A percentile compares a stretch with the other conserved stretches of the same genome.
Evolutionary conservation across 2,888 invertebrate species (phyloP).

Genomic region (Sturmia bella): DNA sequence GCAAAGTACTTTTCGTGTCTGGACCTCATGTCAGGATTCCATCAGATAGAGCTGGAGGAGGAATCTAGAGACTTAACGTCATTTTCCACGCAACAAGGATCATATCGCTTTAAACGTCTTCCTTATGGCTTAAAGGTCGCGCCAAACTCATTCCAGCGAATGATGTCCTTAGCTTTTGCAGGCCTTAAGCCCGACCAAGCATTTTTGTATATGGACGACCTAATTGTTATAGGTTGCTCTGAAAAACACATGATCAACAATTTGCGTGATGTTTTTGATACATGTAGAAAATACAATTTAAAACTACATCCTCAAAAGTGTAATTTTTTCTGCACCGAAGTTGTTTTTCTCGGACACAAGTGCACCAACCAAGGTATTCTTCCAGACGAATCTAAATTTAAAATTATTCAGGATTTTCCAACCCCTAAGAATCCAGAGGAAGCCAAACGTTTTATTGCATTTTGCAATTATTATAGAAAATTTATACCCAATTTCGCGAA

Average conservation of each 20-base stretch:
- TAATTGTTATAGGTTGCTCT: no score
- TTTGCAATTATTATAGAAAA: no score
- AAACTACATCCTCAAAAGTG: conserved; percentile 15
- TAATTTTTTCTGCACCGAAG: neutral
- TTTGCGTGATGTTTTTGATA: neutral
- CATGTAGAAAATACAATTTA: neutral
- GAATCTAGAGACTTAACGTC: conserved; percentile 5
- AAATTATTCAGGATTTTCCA: neutral
- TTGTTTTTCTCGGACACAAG: conserved; percentile 15
- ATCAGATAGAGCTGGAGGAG: conserved; percentile 6
- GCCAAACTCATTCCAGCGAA: no score
- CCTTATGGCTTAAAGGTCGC: conserved; percentile 1
- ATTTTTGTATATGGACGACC: no score
- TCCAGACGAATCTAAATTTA: conserved; percentile 8
- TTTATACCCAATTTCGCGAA: no score
- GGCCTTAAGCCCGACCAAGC: neutral
- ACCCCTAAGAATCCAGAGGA: no score
- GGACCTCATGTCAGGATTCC: conserved; percentile 3
- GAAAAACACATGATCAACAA: neutral
- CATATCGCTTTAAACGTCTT: neutral
- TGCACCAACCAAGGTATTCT: conserved; percentile 13
- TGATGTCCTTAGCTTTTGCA: conserved; percentile 25
- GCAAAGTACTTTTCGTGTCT: conserved; percentile 19
- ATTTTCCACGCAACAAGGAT: neutral
- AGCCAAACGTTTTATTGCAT: no score